Percentiles rank a stretch among this genome's conserved stretches.
phyloP scores from a whole-genome alignment of 2,113 vertebrate species.

The Propithecus coquereli region DNA sequence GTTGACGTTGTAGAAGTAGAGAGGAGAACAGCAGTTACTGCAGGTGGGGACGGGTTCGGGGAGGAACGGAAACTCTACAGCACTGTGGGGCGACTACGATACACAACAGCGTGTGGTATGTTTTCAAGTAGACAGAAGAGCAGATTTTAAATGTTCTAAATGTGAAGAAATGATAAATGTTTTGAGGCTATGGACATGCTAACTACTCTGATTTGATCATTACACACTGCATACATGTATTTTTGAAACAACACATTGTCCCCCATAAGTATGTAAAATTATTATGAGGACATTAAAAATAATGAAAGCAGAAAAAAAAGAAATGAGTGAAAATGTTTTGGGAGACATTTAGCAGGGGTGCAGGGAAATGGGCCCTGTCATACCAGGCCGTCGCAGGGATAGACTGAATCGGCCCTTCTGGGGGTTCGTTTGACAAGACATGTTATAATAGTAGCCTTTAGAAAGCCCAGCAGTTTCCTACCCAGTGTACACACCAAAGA shows the following conservation, averaged over 20 bases:
- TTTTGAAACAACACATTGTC: background rate
- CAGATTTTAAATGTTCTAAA: background rate
- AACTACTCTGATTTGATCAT: background rate
- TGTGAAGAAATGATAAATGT: background rate
- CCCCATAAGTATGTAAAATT: background rate
- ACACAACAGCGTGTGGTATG: background rate
- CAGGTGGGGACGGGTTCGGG: background rate
- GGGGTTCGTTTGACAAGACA: fast-evolving
- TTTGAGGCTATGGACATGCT: background rate
- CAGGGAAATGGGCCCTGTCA: background rate
- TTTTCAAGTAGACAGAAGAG: background rate
- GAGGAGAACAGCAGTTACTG: background rate
- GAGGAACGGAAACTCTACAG: background rate
- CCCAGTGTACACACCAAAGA: fast-evolving
- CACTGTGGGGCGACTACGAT: background rate
- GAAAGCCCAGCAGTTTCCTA: fast-evolving
- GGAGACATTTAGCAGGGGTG: fast-evolving
- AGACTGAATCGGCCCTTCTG: no score
- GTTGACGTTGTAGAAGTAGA: background rate
- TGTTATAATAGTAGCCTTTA: fast-evolving
- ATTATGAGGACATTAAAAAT: background rate
- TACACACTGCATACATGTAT: background rate
- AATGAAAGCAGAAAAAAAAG: background rate
- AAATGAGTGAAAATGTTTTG: background rate
- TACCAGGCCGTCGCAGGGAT: no score